Evolutionary conservation across 2,797 vertebrate genomes (phyloP), one percentile per base, ranked within the genome.

Genomic region (Champsocephalus esox): DNA sequence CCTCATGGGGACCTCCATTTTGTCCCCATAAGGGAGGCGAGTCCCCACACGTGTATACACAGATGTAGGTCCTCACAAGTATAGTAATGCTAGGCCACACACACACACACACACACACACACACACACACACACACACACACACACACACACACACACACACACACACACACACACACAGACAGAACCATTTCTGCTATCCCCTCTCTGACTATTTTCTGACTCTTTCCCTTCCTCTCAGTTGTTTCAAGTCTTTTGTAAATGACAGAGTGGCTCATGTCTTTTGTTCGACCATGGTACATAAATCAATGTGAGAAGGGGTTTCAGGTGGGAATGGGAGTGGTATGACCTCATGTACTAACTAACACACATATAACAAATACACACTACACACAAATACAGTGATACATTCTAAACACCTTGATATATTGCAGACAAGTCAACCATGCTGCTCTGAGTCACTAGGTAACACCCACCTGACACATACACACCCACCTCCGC

Each of bases 391-490:
- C 34, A 38, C 34, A 38, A 4, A 86, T 68, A 62, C 48, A 75
- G 76, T 84, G 80, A 89, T 86, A 84, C 65, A 88, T 88, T 88
- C 79, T 79, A 78, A 90, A 86, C 79, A 82, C 72, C 32, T 70
- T 89, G 85, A 89, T 85, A 80, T 85, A 87, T 77, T 79, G 82
- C 82, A 82, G 89, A 80, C 83, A 87, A 88, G 84, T 85, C 75
- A 81, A 73, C 87, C 89, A 87, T 87, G 88, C 88, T 80, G 78
- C 84, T 92, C 85, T 91, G 87, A 92, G 87, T 92, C 87, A 92
- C 86, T 88, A 62, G 59, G 86, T 91, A 88, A 89, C 89, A 91
- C 90, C 87, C 88, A 90, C 91, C 74, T 66, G 62, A 85, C 82
- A 88, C 66, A 81, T 24, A 84, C 80, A 77, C 77, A 71, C 67